Percentiles rank a stretch among this genome's conserved stretches.
Evolutionary conservation across 2,113 vertebrate genomes (phyloP).

Genomic region (Psittacula cyanocephala): DNA sequence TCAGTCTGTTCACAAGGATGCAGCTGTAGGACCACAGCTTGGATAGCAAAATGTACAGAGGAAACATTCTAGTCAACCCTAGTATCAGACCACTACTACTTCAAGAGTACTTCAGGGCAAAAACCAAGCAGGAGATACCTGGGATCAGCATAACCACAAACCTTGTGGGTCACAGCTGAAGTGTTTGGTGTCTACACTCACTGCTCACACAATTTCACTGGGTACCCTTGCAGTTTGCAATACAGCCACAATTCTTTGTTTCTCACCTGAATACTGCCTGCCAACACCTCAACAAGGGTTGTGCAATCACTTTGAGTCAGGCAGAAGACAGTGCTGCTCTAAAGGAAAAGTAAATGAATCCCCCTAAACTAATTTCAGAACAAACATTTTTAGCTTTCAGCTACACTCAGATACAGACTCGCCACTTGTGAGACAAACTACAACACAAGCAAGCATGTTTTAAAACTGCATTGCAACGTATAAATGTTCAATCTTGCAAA

Average conservation of each 20-base stretch:
- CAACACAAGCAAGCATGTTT: background rate
- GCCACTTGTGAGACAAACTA: background rate
- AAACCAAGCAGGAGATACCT: background rate
- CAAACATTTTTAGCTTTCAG: background rate
- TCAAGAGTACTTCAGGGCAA: background rate
- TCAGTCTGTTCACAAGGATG: background rate
- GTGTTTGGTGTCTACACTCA: background rate
- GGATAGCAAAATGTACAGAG: background rate
- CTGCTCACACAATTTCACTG: background rate
- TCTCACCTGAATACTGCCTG: background rate
- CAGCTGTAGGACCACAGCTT: background rate
- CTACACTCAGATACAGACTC: background rate
- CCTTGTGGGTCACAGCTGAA: background rate
- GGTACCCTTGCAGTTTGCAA: background rate
- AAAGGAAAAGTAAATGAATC: background rate
- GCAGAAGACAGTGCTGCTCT: background rate
- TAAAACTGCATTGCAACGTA: background rate
- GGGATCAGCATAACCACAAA: background rate
- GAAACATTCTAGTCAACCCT: background rate
- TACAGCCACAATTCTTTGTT: background rate
- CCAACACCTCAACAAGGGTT: accelerated
- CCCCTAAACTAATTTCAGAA: background rate
- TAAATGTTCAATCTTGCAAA: background rate
- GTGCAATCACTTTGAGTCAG: background rate
- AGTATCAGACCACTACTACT: background rate